phyloP scores from a whole-genome alignment of 2,797 vertebrate genomes.

The Xiphophorus birchmanni region DNA sequence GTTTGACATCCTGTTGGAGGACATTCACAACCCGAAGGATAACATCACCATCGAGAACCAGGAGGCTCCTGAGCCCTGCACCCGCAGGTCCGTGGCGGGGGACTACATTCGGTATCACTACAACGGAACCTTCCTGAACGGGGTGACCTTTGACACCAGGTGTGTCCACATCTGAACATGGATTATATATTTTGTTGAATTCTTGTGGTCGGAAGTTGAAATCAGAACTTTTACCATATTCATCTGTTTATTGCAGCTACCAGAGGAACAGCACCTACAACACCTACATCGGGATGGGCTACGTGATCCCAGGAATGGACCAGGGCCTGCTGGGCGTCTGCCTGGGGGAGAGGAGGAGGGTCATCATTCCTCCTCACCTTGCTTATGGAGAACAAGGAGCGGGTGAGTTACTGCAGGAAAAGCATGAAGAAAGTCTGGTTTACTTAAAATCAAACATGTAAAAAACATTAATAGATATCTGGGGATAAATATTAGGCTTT shows the following conservation, averaged over 20 bases:
- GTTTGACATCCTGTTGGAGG: conserved; percentile 87
- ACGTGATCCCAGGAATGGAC: conserved; percentile 94
- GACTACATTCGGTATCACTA: conserved; percentile 97
- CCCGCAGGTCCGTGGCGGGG: conserved; percentile 83
- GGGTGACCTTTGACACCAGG: conserved; percentile 92
- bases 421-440: not conserved
- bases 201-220: not conserved
- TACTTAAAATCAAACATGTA: not conserved
- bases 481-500: not conserved
- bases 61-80: conserved; percentile 83
- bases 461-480: not conserved
- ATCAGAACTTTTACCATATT: not conserved
- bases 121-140: conserved; percentile 92
- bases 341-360: conserved; percentile 85
- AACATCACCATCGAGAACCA: conserved; percentile 84
- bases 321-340: conserved; percentile 90
- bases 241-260: conserved; percentile 80
- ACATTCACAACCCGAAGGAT: conserved; percentile 94
- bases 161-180: conserved; percentile 50
- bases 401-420: conserved; percentile 73
- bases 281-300: conserved; percentile 96
- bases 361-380: conserved; percentile 89
- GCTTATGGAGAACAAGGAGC: conserved; percentile 92
- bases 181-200: not conserved
- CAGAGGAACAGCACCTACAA: conserved; percentile 93